These are phyloP conservation scores for Crotalus adamanteus DNA, from an alignment of 2,797 vertebrate genomes.

Conservation along the genomic window DNA sequence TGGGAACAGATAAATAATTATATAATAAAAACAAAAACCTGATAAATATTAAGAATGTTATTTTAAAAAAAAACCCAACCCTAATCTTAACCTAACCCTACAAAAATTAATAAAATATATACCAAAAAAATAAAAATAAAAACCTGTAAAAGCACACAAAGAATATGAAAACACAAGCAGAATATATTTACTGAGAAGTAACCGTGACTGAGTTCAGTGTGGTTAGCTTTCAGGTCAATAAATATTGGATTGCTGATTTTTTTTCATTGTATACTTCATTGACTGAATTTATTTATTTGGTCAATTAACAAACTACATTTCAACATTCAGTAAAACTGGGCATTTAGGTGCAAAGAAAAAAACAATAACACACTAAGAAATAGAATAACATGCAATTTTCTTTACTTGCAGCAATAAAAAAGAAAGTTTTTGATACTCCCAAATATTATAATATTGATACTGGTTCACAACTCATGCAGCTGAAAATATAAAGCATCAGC, in stretches of 20 bases:
- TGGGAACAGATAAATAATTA: slow-evolving; percentile 11
- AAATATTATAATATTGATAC: not conserved
- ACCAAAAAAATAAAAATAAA: too few species aligned
- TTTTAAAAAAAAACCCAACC: too few species aligned
- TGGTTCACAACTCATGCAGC: not conserved
- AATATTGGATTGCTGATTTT: not conserved
- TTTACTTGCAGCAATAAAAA: slow-evolving; percentile 7
- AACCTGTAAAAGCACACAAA: not conserved
- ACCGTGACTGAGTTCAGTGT: not conserved
- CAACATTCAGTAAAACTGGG: not conserved
- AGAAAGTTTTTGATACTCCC: not conserved
- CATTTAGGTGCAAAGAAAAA: not conserved
- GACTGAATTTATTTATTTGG: not conserved
- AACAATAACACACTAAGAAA: slow-evolving; percentile 13
- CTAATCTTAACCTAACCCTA: too few species aligned
- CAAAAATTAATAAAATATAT: too few species aligned
- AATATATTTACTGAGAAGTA: not conserved
- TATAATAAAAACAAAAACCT: slow-evolving; percentile 12
- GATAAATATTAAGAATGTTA: too few species aligned
- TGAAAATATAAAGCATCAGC: not conserved
- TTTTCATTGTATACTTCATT: slow-evolving; percentile 13
- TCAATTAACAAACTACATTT: slow-evolving; percentile 2
- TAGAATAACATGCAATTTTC: not conserved
- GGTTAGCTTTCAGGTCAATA: not conserved
- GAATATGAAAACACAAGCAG: not conserved